Evolutionary conservation across 2,888 invertebrate species (phyloP), one percentile per base, ranked within the genome.

Genomic region (Antheraea assamensis): DNA sequence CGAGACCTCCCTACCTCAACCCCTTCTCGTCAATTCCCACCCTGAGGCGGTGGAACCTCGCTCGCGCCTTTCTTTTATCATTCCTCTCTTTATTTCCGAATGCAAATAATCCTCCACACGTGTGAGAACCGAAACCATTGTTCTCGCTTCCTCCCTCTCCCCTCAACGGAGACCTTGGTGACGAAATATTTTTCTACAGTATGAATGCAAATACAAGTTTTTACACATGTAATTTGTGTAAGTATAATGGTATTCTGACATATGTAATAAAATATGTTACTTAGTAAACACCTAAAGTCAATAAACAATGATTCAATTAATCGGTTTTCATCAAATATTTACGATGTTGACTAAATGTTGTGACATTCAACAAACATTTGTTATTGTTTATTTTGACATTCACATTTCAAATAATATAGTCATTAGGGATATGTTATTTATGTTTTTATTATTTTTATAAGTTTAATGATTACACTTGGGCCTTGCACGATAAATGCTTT

Each of bases 61-160:
- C 94, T 95, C 93, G 94, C 95, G 95, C 95, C 94, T 95, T 95
- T 94, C 94, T 94, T 95, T 92, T 93, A 93, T 93, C 93, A 93
- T 92, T 92, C 93, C 94, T 95, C 93, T 95, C 92, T 94, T 94
- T 94, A 94, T 94, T 94, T 94, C 95, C 95, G 95, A 95, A 95
- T 95, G 95, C 95, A 95, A 95, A 95, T 95, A 95, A 95, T 95
- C 95, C 94, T 94, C 95, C 95, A 94, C 94, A 95, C 95, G 95
- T 95, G 95, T 95, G 95, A 95, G 95, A 95, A 95, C 94, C 94
- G 94, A 95, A 95, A 94, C 94, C 95, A 94, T 94, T 94, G 95
- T 94, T 94, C 94, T 92, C 92, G 90, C 93, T 91, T 42, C 91
- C 58, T 3, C 92, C 86, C 87, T 85, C 86, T 83, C 81, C 86